A percentile compares a stretch with the other conserved stretches of the same genome.
Evolutionary conservation across 92 coral and sea anemone species (phyloP).

Genomic region (Porites divaricata): DNA sequence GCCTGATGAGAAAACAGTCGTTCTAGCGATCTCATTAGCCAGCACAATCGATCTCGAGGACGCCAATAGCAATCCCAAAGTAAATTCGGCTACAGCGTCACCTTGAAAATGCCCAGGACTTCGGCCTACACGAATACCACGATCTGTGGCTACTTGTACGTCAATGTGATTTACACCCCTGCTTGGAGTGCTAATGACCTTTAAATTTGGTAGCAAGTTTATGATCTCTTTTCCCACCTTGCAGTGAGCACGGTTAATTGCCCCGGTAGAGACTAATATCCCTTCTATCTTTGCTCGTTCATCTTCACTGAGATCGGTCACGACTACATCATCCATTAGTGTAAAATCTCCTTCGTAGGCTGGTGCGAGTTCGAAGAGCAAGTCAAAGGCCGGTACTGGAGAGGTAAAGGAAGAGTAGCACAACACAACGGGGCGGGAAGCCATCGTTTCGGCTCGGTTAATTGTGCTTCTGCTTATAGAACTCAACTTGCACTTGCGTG

Average conservation of each 20-base stretch:
- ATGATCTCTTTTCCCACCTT: slow-evolving; percentile 35
- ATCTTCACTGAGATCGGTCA: slow-evolving; percentile 5
- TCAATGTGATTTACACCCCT: slow-evolving; percentile 73
- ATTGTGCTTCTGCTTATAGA: too few species aligned
- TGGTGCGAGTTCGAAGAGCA: neutral
- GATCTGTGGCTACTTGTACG: slow-evolving; percentile 65
- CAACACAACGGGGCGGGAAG: slow-evolving; percentile 16
- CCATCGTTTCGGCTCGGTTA: neutral
- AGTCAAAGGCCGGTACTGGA: neutral
- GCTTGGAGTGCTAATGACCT: slow-evolving; percentile 56
- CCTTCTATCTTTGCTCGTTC: slow-evolving; percentile 11
- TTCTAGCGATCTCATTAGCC: slow-evolving; percentile 38
- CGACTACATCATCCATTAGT: slow-evolving; percentile 1
- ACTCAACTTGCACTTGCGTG: too few species aligned
- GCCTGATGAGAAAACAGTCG: slow-evolving; percentile 5
- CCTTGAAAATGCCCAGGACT: slow-evolving; percentile 4
- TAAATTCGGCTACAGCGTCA: slow-evolving; percentile 71
- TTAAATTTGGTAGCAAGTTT: slow-evolving; percentile 62
- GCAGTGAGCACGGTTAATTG: neutral
- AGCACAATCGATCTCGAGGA: slow-evolving; percentile 68
- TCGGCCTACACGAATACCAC: slow-evolving; percentile 73
- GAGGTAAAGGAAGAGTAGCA: neutral
- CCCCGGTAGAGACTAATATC: slow-evolving; percentile 19
- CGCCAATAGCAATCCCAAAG: slow-evolving; percentile 72
- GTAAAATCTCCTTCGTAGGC: neutral